Base-by-base conservation (phyloP, 1,140 invertebrate species). In the Micrasema longulum region DNA sequence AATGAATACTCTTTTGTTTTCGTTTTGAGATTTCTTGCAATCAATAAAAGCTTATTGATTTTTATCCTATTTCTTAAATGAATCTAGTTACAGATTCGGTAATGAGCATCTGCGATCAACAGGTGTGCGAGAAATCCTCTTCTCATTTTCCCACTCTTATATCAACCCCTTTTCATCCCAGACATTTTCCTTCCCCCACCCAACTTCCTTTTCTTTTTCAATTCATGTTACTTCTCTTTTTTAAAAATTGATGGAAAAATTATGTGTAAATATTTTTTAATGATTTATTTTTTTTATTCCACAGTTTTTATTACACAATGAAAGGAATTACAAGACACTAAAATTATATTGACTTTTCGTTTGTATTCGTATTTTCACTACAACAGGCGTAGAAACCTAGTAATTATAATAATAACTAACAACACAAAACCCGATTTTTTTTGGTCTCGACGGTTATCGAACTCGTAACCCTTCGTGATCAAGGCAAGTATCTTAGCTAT, bases 51-150 rank as follows among this genome's bases (percentile, higher is more conserved):
- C 16, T 45, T 2, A 45, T 14, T 45, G n/a, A 12, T 14, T 45
- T n/a, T 45, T 14, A 7, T n/a, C 1, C 6, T 23, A 53, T 5
- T n/a, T 12, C 18, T 5, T 18, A 38, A 60, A 60, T 60, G 31
- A 60, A 10, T 38, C 16, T 16, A 10, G 16, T 14, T 11, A 60
- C 20, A 35, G 35, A 35, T 16, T 60, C 12, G 20, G 10, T 22
- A 60, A 60, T 60, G 55, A 60, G 10, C 55, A 60, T 43, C 36
- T 43, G 16, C 2, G 35, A 60, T 60, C 55, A 60, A 60, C 55
- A 60, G 55, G 55, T 60, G 55, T 38, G n/a, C 35, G 16, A 35
- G 7, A 16, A 43, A 60, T 60, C 36, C 16, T 31, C 55, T 35
- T 9, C 36, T 41, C 48, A 5, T 20, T 6, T 22, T 20, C 4